These are phyloP conservation scores for Chrysina gloriosa DNA, from an alignment of 2,888 invertebrate species.

Conservation along the genomic window DNA sequence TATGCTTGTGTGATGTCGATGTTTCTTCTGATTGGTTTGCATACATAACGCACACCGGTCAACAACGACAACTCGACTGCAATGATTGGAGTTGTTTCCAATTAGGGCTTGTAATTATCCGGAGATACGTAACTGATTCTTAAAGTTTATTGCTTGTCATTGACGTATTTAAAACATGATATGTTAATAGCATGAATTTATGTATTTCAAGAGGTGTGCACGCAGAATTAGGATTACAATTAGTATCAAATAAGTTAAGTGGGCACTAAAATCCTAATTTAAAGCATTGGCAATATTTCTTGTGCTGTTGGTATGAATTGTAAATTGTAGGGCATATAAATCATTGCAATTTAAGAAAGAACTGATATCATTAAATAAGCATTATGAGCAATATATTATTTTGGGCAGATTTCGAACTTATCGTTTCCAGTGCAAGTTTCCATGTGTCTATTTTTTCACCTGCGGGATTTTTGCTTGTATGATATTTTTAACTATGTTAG, in stretches of 20 bases:
- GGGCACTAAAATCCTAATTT: not conserved
- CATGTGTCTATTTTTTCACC: too few relatives aligned
- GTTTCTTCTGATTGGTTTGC: conserved; percentile 3
- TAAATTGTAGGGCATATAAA: too few relatives aligned
- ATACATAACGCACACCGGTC: conserved; percentile 8
- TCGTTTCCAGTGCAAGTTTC: too few relatives aligned
- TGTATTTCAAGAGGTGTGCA: not conserved
- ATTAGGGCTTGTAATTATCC: conserved; percentile 18
- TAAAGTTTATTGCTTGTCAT: conserved; percentile 16
- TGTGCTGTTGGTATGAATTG: too few relatives aligned
- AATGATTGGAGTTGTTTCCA: conserved; percentile 1
- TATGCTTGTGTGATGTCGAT: not conserved
- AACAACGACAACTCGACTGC: not conserved
- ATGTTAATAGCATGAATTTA: conserved; percentile 15
- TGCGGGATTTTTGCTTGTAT: too few relatives aligned
- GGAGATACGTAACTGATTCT: conserved; percentile 9
- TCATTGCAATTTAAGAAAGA: too few relatives aligned
- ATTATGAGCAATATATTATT: too few relatives aligned
- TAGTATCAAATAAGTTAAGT: not conserved
- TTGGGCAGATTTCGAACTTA: too few relatives aligned
- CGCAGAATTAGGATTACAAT: not conserved
- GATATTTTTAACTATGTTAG: too few relatives aligned
- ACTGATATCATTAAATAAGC: too few relatives aligned
- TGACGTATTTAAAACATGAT: not conserved
- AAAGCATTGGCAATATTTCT: too few relatives aligned